Evolutionary conservation across 2,797 vertebrate species (phyloP).

Genomic region (Argya squamiceps): DNA sequence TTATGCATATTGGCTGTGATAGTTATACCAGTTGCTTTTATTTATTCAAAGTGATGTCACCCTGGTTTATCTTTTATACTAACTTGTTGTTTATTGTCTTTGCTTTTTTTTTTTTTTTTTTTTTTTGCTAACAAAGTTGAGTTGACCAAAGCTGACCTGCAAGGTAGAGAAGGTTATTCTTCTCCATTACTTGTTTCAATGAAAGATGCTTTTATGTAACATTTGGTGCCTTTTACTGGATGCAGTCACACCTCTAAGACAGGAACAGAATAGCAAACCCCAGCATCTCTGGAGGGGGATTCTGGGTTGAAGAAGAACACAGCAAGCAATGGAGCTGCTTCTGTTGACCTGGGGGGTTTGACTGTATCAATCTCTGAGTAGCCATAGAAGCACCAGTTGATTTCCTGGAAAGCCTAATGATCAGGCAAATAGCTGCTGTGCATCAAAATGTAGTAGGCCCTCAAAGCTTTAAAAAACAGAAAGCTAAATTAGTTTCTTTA

Average conservation of each 20-base stretch:
- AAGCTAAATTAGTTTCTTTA: neutral
- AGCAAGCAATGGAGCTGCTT: neutral
- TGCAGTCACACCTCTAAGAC: conserved; percentile 70
- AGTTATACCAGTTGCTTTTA: conserved; percentile 43
- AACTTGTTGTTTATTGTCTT: conserved; percentile 86
- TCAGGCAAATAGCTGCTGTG: neutral
- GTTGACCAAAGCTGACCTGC: conserved; percentile 98
- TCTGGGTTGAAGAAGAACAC: neutral
- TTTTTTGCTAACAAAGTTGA: conserved; percentile 93
- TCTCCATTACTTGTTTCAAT: conserved; percentile 71
- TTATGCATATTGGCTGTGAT: conserved; percentile 37
- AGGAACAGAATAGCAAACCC: conserved; percentile 17
- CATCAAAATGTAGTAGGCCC: neutral
- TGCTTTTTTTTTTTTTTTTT: conserved; percentile 65
- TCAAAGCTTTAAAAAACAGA: neutral
- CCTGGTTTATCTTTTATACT: conserved; percentile 77
- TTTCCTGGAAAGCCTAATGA: conserved; percentile 33
- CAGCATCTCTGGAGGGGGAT: neutral
- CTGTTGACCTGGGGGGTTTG: conserved; percentile 43
- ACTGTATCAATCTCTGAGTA: conserved; percentile 13
- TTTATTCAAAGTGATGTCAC: conserved; percentile 50
- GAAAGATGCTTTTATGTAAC: conserved; percentile 84
- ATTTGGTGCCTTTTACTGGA: conserved; percentile 73
- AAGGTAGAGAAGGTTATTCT: conserved; percentile 93
- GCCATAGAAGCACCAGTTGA: neutral